These are phyloP conservation scores for Notodonta dromedarius DNA, from an alignment of 2,888 invertebrate genomes.

Conservation along the genomic window DNA sequence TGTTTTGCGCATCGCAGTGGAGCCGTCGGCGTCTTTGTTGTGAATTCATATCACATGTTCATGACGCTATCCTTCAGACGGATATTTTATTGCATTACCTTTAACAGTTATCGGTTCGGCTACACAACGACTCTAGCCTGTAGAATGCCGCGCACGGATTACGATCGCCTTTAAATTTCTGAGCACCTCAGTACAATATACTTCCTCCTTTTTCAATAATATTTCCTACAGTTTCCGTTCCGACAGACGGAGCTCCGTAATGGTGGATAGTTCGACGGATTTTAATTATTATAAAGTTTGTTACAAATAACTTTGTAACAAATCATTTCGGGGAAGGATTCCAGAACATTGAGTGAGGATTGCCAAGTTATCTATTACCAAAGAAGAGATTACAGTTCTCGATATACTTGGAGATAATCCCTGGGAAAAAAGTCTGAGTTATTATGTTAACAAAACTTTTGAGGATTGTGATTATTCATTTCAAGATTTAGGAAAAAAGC, in stretches of 20 bases:
- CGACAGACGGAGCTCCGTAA: slow-evolving; percentile 20
- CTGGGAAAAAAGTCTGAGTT: slow-evolving; percentile 48
- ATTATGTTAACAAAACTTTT: slow-evolving; percentile 35
- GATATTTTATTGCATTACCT: slow-evolving; percentile 40
- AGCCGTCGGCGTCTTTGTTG: slow-evolving; percentile 57
- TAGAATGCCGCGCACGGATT: slow-evolving; percentile 31
- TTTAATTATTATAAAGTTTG: slow-evolving; percentile 24
- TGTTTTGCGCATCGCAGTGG: slow-evolving; percentile 48
- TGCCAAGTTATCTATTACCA: slow-evolving; percentile 38
- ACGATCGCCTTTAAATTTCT: slow-evolving; percentile 25
- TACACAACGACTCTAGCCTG: slow-evolving; percentile 28
- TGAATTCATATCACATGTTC: slow-evolving; percentile 40
- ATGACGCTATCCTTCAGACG: slow-evolving; percentile 36
- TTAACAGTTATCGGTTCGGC: slow-evolving; percentile 34
- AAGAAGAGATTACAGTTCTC: slow-evolving; percentile 56
- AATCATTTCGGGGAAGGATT: slow-evolving; percentile 22
- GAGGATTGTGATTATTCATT: slow-evolving; percentile 30
- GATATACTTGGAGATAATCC: slow-evolving; percentile 34
- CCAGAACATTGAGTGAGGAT: slow-evolving; percentile 12
- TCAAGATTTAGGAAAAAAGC: slow-evolving; percentile 19
- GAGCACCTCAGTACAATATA: slow-evolving; percentile 16
- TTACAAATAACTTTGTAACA: slow-evolving; percentile 20
- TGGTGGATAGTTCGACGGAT: slow-evolving; percentile 18
- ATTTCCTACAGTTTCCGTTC: slow-evolving; percentile 23
- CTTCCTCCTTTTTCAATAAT: slow-evolving; percentile 32